phyloP scores from a whole-genome alignment of 1,140 invertebrate species.

The Heliconius congener region DNA sequence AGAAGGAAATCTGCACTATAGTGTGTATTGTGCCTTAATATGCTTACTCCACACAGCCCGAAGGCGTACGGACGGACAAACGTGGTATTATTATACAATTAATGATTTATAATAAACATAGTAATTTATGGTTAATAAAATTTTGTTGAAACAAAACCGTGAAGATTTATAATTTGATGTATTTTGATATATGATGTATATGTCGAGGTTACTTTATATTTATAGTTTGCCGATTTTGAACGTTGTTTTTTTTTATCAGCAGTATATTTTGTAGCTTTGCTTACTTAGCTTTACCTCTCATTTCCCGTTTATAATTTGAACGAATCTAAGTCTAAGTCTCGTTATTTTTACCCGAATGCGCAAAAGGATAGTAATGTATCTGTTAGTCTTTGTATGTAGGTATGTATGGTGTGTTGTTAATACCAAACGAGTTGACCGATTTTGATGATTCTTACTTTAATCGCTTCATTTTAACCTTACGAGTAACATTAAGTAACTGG shows the following conservation, averaged over 20 bases:
- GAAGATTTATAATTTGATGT: slow-evolving; percentile 34
- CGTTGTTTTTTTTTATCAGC: neutral
- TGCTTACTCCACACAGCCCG: slow-evolving; percentile 39
- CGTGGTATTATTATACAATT: slow-evolving; percentile 47
- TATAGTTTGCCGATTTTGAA: neutral
- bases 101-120: slow-evolving; percentile 46
- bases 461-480: too few relatives aligned
- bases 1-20: too few relatives aligned
- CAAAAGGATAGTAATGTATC: too few relatives aligned
- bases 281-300: too few relatives aligned
- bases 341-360: too few relatives aligned
- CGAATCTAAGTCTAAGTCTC: too few relatives aligned
- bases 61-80: slow-evolving; percentile 46
- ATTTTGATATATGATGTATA: slow-evolving; percentile 29
- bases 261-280: neutral
- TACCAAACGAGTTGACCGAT: too few relatives aligned
- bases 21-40: slow-evolving; percentile 24
- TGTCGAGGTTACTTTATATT: slow-evolving; percentile 24
- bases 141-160: slow-evolving; percentile 34
- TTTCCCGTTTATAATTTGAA: too few relatives aligned
- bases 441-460: too few relatives aligned
- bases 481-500: too few relatives aligned
- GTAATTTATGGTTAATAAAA: slow-evolving; percentile 45
- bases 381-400: too few relatives aligned
- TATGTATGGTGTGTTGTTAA: too few relatives aligned